Percentiles rank a stretch among this genome's conserved stretches.
phyloP scores from a whole-genome alignment of 2,113 vertebrate genomes.

The Cavia porcellus region DNA sequence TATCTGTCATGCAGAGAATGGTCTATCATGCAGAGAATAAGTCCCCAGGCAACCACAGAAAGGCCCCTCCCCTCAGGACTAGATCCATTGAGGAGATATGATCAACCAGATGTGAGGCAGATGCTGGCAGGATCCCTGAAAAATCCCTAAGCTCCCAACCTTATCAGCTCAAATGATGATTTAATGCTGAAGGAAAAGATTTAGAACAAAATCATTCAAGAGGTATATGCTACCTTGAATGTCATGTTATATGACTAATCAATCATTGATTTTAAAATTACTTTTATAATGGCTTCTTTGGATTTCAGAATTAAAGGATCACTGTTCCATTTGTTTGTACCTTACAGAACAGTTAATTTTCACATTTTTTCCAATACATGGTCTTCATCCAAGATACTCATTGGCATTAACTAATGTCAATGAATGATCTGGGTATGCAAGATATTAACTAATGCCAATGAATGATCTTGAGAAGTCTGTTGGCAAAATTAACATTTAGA shows the following conservation, averaged over 20 bases:
- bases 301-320: background rate
- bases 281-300: constrained; percentile 34
- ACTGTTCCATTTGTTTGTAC: constrained; percentile 28
- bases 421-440: constrained; percentile 65
- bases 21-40: background rate
- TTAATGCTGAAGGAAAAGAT: constrained; percentile 1
- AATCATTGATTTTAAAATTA: constrained; percentile 5
- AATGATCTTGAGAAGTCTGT: constrained; percentile 85
- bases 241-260: background rate
- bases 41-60: background rate
- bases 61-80: background rate
- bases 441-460: constrained; percentile 74
- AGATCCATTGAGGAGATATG: background rate
- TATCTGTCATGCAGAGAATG: background rate
- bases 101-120: background rate
- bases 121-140: background rate
- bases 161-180: background rate
- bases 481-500: constrained; percentile 91
- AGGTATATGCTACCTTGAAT: background rate
- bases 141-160: background rate
- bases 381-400: constrained; percentile 44
- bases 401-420: constrained; percentile 73
- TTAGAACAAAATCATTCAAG: constrained; percentile 18
- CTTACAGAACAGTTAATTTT: constrained; percentile 52
- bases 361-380: constrained; percentile 43